phyloP scores from a whole-genome alignment of 1,140 invertebrate species.

The Dreissena polymorpha region DNA sequence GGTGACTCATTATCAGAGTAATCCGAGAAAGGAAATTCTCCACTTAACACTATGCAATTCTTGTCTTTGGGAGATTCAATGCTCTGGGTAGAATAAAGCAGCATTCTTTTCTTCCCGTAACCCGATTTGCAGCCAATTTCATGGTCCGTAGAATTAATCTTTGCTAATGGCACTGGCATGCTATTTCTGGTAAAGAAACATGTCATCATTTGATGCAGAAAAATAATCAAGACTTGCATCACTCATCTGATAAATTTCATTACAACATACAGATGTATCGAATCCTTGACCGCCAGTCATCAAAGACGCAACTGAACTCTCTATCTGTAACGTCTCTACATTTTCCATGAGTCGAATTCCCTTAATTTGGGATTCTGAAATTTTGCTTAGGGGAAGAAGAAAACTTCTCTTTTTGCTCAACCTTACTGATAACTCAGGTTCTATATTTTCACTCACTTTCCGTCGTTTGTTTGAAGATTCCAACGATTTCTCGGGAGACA shows the following conservation, averaged over 20 bases:
- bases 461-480: background rate
- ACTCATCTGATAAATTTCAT: conserved; percentile 46
- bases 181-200: conserved; percentile 51
- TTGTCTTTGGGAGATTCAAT: conserved; percentile 4
- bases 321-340: background rate
- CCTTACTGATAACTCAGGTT: background rate
- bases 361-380: conserved; percentile 46
- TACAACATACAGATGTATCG: conserved; percentile 36
- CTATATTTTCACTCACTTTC: conserved; percentile 7
- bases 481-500: background rate
- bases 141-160: background rate
- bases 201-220: conserved; percentile 63
- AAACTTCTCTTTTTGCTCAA: conserved; percentile 30
- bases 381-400: conserved; percentile 9
- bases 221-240: conserved; percentile 56
- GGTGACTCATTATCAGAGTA: conserved; percentile 44
- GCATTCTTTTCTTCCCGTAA: conserved; percentile 1
- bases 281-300: conserved; percentile 38
- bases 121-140: background rate
- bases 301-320: background rate
- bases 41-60: background rate
- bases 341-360: background rate
- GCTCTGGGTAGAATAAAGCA: background rate
- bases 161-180: background rate
- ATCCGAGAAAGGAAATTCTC: background rate